Base-by-base conservation (phyloP, 2,113 vertebrate species). In the Orthonyx spaldingii region DNA sequence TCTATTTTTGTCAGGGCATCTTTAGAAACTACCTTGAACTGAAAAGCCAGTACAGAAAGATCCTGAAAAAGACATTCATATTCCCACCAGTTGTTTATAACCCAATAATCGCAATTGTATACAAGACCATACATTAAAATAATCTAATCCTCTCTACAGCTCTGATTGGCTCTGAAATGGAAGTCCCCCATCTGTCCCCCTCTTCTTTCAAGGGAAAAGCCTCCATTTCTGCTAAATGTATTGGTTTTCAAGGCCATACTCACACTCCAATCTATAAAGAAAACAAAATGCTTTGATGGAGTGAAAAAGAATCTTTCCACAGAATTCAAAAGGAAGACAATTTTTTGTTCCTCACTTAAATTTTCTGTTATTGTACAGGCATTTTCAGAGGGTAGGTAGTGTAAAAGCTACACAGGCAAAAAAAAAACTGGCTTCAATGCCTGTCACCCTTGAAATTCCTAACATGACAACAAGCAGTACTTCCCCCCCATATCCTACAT, bases 231-330 rank as follows among this genome's bases (percentile, higher is more conserved):
- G 53, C 30, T 70, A 81, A 57, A 53, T 44, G 5, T 39, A 35
- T 47, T 47, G 28, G 39, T 83, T 88, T 95, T 74, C 70, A 90
- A 85, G 85, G 68, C 59, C 44, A 17, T 52, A 66, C 12, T 8
- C 60, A 55, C 44, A 41, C 10, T 21, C 7, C 4, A 1, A 70
- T 23, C 63, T 66, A 47, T 19, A 63, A 53, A 88, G 42, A 72
- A 88, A 93, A 89, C 46, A 87, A 30, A 47, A 79, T 4, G 13
- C 70, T 94, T 81, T 77, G 79, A 78, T 37, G 20, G 50, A 81
- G 71, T 63, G 88, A 89, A 75, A 95, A 93, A 87, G n/a, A 95
- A 90, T 76, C 65, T 86, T 88, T 84, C 42, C 23, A 84, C 6
- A 17, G 76, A 88, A 94, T 59, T 91, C 66, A 85, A 80, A 94